Conservation (phyloP, 2,888 invertebrate species). For the Pachydiplax longipennis region DNA sequence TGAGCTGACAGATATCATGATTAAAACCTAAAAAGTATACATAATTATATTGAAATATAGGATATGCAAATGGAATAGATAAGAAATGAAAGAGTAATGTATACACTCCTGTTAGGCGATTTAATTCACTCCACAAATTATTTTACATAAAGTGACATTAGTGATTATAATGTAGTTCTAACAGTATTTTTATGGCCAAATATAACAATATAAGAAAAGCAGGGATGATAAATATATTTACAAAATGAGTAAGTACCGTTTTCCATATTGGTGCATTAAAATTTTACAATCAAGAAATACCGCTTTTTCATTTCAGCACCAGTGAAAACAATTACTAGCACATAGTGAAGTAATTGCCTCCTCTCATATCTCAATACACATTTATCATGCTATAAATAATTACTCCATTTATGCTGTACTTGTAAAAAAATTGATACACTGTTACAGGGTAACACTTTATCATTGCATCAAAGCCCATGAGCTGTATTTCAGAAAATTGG, state of each 20-base stretch:
- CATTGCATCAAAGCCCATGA: slow-evolving; percentile 1
- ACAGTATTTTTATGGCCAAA: background rate
- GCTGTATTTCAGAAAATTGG: background rate
- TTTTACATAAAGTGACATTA: background rate
- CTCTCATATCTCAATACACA: background rate
- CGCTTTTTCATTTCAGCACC: slow-evolving; percentile 26
- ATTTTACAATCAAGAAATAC: background rate
- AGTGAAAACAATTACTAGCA: slow-evolving; percentile 31
- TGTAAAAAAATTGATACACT: background rate
- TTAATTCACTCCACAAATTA: background rate
- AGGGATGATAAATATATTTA: slow-evolving; percentile 30
- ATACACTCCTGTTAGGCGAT: background rate
- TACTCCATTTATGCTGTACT: background rate
- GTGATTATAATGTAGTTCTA: background rate
- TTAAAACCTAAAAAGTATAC: no score
- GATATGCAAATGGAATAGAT: no score
- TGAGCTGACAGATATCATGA: no score
- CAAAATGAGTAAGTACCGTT: slow-evolving; percentile 26
- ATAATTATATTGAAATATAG: no score
- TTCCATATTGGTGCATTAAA: slow-evolving; percentile 5
- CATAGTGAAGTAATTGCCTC: slow-evolving; percentile 23
- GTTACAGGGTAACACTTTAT: background rate
- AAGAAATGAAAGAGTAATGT: background rate
- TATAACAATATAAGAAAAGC: slow-evolving; percentile 18
- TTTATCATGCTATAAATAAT: slow-evolving; percentile 37